Base-by-base conservation (phyloP, 2,797 vertebrate species). In the Hipposideros larvatus region DNA sequence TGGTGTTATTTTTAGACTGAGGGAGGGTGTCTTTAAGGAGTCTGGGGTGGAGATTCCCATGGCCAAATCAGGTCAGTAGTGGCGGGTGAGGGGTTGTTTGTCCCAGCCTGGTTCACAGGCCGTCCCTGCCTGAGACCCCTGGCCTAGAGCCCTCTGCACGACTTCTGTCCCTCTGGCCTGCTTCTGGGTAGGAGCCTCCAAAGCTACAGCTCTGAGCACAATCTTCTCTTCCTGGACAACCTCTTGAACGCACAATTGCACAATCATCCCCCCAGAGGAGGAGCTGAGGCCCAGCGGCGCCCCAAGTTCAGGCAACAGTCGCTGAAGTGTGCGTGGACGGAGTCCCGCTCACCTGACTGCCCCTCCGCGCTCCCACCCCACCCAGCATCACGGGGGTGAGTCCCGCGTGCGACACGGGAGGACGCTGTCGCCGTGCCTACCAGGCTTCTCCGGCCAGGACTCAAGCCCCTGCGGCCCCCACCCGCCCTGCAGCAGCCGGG, bases 221-320 rank as follows among this genome's bases (percentile, higher is more conserved):
- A 9, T 59, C 66, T 43, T 0, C 2, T 37, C 63, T 11, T n/a
- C 51, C 57, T 68, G 16, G 22, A 5, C 43, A 48, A 65, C 57
- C 11, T 74, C 59, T 0, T 0, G 0, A 16, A 28, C 18, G 57
- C 55, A 4, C 3, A 2, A 1, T 0, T 2, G 86, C 53, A 7
- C 5, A 2, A 0, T 0, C 1, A 79, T 34, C 48, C 15, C 11
- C 28, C 4, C 55, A 4, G 53, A 31, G 13, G 11, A 65, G 74
- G 66, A 14, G 8, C 57, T 1, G 65, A 0, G 8, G 63, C 66
- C 59, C 68, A 4, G 43, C 1, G 18, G 19, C 6, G 43, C 3
- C 0, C 19, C 5, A 0, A 0, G 8, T 51, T 2, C 1, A 5
- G 66, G 84, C 94, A 1, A 0, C 0, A 24, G 86, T 28, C 0